phyloP scores from a whole-genome alignment of 2,888 invertebrate species.

The Tenthredo livida region DNA sequence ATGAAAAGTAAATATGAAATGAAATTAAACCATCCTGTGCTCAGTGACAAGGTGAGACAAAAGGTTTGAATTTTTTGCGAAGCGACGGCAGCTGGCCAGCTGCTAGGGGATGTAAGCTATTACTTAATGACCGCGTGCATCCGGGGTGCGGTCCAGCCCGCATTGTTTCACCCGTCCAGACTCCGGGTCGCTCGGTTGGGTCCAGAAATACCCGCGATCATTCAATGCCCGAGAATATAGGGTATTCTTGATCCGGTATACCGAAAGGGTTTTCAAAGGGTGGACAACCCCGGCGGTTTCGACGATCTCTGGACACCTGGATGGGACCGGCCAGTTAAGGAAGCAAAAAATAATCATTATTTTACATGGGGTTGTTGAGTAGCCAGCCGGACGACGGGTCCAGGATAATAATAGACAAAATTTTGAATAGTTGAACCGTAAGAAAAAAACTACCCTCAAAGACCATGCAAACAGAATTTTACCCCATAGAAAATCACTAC shows the following conservation, averaged over 20 bases:
- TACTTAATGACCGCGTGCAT: conserved; percentile 73
- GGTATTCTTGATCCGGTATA: conserved; percentile 29
- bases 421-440: background rate
- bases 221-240: conserved; percentile 21
- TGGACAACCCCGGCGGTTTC: conserved; percentile 10
- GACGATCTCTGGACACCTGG: conserved; percentile 70
- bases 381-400: background rate
- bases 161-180: conserved; percentile 71
- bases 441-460: background rate
- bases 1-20: conserved; percentile 21
- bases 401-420: background rate
- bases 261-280: conserved; percentile 23
- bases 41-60: conserved; percentile 54
- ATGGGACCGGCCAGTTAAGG: conserved; percentile 58
- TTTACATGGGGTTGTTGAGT: background rate
- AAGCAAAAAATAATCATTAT: conserved; percentile 31
- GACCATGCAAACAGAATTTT: background rate
- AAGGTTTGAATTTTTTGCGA: conserved; percentile 61
- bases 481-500: background rate
- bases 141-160: conserved; percentile 76
- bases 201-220: conserved; percentile 2
- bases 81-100: conserved; percentile 60
- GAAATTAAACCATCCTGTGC: conserved; percentile 59
- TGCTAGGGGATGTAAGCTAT: conserved; percentile 67
- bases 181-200: background rate